A percentile compares a stretch with the other conserved stretches of the same genome.
These are phyloP conservation scores for Leucoraja ocellata DNA, from an alignment of 2,797 vertebrate species.

Conservation along the genomic window DNA sequence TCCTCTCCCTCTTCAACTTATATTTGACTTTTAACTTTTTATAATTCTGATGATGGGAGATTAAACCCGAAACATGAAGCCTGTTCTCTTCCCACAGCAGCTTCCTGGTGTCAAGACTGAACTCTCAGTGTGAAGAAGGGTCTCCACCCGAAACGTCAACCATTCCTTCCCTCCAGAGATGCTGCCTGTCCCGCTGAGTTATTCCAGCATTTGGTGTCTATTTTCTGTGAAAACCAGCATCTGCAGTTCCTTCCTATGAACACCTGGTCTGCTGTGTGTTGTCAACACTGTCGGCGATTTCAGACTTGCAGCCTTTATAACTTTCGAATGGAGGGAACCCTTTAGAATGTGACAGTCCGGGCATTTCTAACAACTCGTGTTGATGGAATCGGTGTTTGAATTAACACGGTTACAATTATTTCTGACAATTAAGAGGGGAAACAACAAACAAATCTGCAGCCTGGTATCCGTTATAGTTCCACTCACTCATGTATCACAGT, in stretches of 20 bases:
- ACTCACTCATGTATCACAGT: not conserved
- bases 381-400: not conserved
- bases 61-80: not conserved
- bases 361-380: not conserved
- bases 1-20: too few species aligned
- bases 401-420: not conserved
- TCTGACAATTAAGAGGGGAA: not conserved
- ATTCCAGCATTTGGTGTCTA: too few species aligned
- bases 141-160: too few species aligned
- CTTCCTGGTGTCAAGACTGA: not conserved
- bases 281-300: not conserved
- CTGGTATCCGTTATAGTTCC: not conserved
- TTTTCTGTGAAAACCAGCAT: too few species aligned
- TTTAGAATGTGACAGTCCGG: not conserved
- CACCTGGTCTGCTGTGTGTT: not conserved
- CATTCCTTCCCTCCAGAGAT: too few species aligned
- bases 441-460: not conserved
- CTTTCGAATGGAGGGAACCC: too few species aligned
- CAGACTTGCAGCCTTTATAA: too few species aligned
- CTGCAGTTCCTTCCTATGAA: too few species aligned
- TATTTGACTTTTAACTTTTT: too few species aligned
- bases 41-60: not conserved
- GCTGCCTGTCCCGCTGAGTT: too few species aligned
- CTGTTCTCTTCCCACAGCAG: not conserved
- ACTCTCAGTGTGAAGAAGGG: too few species aligned